Percentiles rank a stretch among this genome's conserved stretches.
Evolutionary conservation across 2,888 invertebrate genomes (phyloP).

Genomic region (Tinea trinotella): DNA sequence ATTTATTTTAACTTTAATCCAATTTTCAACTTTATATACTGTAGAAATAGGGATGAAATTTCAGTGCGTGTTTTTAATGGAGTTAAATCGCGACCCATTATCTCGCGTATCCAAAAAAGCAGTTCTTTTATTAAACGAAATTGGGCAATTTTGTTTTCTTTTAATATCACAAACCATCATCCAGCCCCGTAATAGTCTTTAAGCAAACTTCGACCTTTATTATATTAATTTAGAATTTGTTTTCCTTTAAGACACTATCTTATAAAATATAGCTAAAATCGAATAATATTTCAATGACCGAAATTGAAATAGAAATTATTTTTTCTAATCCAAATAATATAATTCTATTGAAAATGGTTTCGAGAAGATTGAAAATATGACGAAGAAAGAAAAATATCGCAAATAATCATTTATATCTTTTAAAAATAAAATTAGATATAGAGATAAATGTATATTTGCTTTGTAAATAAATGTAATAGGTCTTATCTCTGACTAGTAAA

Average conservation of each 20-base stretch:
- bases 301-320: no score
- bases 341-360: no score
- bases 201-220: neutral
- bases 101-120: neutral
- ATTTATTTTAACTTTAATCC: neutral
- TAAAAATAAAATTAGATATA: no score
- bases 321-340: no score
- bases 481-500: no score
- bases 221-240: neutral
- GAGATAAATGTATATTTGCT: no score
- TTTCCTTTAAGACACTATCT: neutral
- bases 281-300: no score
- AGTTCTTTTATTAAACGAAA: slow-evolving; percentile 10
- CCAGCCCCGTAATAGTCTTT: neutral
- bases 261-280: no score
- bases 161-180: slow-evolving; percentile 13
- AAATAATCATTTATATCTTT: no score
- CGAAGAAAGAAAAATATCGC: no score
- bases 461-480: no score
- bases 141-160: slow-evolving; percentile 11
- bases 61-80: neutral
- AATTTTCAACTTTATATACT: neutral
- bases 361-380: no score
- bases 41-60: neutral
- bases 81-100: neutral